These are phyloP conservation scores for Podargus strigoides DNA, from an alignment of 2,797 vertebrate genomes.

Conservation along the genomic window DNA sequence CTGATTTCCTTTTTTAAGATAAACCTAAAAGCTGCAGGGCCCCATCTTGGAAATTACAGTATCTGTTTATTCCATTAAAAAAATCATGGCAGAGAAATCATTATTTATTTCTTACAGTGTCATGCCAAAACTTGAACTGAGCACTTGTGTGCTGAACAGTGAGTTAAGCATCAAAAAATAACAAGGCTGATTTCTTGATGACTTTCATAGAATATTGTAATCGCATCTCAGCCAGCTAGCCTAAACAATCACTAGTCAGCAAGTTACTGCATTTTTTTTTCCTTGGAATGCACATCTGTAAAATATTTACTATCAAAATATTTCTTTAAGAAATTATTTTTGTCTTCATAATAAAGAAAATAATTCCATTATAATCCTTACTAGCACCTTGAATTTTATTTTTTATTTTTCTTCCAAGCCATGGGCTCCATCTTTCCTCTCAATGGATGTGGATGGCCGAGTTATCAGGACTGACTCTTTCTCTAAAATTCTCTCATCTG, in stretches of 20 bases:
- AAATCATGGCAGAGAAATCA: background rate
- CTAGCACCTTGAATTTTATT: background rate
- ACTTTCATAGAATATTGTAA: background rate
- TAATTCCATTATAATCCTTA: background rate
- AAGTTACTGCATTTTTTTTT: background rate
- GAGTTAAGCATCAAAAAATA: background rate
- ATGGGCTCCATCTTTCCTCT: slow-evolving; percentile 87
- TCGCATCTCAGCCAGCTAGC: background rate
- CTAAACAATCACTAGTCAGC: background rate
- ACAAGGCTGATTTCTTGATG: background rate
- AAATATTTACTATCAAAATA: background rate
- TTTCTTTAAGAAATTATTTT: background rate
- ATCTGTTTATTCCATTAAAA: background rate
- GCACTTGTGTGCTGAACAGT: background rate
- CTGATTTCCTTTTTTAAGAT: background rate
- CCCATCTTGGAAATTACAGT: background rate
- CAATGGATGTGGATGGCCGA: slow-evolving; percentile 88
- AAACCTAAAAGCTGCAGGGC: background rate
- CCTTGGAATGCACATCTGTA: background rate
- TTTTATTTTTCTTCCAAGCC: slow-evolving; percentile 73
- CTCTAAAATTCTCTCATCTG: slow-evolving; percentile 91
- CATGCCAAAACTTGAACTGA: background rate
- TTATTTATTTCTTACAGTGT: background rate
- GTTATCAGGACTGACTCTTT: slow-evolving; percentile 90
- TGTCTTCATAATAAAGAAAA: background rate